phyloP scores from a whole-genome alignment of 2,797 vertebrate genomes.

The Pogonophryne albipinna region DNA sequence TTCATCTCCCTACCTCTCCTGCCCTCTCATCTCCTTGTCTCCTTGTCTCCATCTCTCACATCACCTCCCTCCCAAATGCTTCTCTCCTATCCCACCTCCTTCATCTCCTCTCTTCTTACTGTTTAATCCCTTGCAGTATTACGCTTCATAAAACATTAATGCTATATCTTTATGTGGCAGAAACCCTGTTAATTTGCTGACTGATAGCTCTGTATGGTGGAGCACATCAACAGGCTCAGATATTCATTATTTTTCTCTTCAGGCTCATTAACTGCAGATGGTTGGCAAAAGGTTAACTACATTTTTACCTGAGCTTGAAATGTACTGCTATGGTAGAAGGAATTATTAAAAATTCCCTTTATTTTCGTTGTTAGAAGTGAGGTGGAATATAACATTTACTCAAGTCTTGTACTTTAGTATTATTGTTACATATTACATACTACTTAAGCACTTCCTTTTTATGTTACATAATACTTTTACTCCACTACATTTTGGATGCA shows the following conservation, averaged over 20 bases:
- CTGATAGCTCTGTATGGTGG: background rate
- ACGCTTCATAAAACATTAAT: conserved; percentile 24
- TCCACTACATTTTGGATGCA: no score
- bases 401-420: no score
- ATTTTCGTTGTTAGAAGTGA: background rate
- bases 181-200: conserved; percentile 12
- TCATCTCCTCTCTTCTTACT: background rate
- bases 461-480: no score
- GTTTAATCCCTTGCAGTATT: background rate
- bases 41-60: background rate
- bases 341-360: background rate
- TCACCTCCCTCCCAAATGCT: background rate
- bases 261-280: conserved; percentile 26
- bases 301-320: background rate
- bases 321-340: background rate
- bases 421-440: no score
- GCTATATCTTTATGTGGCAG: conserved; percentile 33
- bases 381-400: no score
- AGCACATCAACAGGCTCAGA: background rate
- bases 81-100: background rate
- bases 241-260: background rate
- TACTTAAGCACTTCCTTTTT: no score
- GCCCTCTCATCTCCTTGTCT: background rate
- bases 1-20: background rate
- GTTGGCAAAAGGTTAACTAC: conserved; percentile 6